Base-by-base conservation (phyloP, 2,888 invertebrate species). In the Diplolepis rosae region DNA sequence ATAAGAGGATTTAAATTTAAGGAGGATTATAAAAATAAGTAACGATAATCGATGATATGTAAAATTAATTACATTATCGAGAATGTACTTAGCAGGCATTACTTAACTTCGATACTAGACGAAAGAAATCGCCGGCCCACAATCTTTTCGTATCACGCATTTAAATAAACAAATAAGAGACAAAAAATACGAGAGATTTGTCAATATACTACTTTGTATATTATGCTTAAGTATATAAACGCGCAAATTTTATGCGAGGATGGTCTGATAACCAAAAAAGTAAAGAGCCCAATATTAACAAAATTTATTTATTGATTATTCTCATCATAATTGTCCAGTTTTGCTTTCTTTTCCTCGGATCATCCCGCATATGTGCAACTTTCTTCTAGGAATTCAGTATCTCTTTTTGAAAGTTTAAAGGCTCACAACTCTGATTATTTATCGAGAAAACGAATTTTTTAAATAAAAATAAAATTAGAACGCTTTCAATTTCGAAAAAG, bases 71-170 rank as follows among this genome's bases (percentile, higher is more conserved):
- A 28, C 52, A 52, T 52, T 28, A 9, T 52, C 52, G 52, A 52
- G 27, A 52, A 27, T 52, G 52, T 52, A 52, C 52, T 52, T 52
- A 28, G 28, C 52, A 52, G 28, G 28, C 52, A 52, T n/a, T 4
- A 27, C 52, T 52, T 52, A 52, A 52, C 52, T 52, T 52, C 27
- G 28, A 30, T 52, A 28, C n/a, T 30, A 52, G 52, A 2, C 52
- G 28, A 28, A 28, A 27, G 5, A 51, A 52, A 28, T 52, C 52
- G 52, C 52, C 52, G 52, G 52, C 52, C 15, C 52, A 52, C 52
- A 52, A 52, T 28, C 27, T 52, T 52, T 52, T 28, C 52, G 52
- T 52, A 52, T 52, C 52, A 52, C 52, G 52, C 52, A 52, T 52
- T 52, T 28, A 52, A 52, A 52, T 52, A n/a, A 52, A 52, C n/a